Evolutionary conservation across 2,888 invertebrate genomes (phyloP).

Genomic region (Tryphoninae sp.): DNA sequence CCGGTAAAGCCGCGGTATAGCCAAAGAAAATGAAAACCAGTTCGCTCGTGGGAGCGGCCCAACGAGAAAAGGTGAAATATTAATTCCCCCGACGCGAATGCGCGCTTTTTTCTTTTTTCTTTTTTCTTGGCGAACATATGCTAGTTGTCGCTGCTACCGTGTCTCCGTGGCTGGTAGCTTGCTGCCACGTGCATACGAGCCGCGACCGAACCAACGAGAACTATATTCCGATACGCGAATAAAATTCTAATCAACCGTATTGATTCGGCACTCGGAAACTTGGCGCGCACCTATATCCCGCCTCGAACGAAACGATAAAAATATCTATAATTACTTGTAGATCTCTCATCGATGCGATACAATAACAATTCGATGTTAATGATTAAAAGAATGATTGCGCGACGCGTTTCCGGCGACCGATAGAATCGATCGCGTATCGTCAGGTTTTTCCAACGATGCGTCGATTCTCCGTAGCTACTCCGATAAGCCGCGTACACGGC

Average conservation of each 20-base stretch:
- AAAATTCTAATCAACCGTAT: conserved; percentile 25
- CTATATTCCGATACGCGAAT: conserved; percentile 54
- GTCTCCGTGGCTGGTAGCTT: conserved; percentile 58
- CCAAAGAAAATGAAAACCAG: conserved; percentile 58
- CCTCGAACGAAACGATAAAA: not conserved
- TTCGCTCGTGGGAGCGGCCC: conserved; percentile 57
- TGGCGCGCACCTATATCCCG: not conserved
- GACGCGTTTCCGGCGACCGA: too few species aligned
- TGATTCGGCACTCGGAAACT: not conserved
- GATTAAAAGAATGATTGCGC: too few species aligned
- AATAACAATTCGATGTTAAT: too few species aligned
- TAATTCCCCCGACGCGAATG: conserved; percentile 56
- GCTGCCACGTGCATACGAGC: conserved; percentile 54
- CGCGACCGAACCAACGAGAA: conserved; percentile 50
- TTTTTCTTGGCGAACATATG: conserved; percentile 46
- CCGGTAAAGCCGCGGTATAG: conserved; percentile 24
- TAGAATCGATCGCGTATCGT: too few species aligned
- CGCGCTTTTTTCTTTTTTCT: conserved; percentile 13
- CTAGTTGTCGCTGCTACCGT: conserved; percentile 32
- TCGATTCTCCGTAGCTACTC: too few species aligned
- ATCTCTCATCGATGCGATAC: not conserved
- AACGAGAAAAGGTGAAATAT: conserved; percentile 59
- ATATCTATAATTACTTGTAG: not conserved
- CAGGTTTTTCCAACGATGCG: too few species aligned
- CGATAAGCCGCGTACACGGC: too few species aligned